phyloP scores from a whole-genome alignment of 1,140 invertebrate genomes.

The Bursaphelenchus mucronatus region DNA sequence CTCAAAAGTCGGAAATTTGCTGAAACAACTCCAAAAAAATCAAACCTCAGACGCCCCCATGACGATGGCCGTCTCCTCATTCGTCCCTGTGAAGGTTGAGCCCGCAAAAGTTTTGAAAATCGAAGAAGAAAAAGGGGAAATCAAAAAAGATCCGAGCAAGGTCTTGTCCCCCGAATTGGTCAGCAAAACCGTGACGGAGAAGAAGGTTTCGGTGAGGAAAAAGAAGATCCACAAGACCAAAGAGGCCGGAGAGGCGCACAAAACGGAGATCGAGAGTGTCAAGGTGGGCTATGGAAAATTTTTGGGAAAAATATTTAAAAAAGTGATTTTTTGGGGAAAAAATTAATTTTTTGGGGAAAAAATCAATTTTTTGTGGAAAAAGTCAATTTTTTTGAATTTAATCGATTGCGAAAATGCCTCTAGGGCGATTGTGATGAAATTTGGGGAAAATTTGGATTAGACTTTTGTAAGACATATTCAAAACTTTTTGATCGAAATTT shows the following conservation, averaged over 20 bases:
- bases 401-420: not conserved
- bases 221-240: slow-evolving; percentile 6
- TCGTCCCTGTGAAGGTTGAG: slow-evolving; percentile 21
- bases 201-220: slow-evolving; percentile 33
- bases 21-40: slow-evolving; percentile 32
- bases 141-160: slow-evolving; percentile 1
- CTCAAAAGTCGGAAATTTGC: slow-evolving; percentile 21
- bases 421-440: not conserved
- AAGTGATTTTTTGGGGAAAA: not conserved
- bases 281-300: not conserved
- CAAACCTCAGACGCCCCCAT: slow-evolving; percentile 22
- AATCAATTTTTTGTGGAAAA: not conserved
- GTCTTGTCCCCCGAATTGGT: slow-evolving; percentile 21
- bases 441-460: too few relatives aligned
- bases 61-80: slow-evolving; percentile 27
- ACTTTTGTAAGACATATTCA: too few relatives aligned
- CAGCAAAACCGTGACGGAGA: slow-evolving; percentile 27
- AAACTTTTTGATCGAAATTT: too few relatives aligned
- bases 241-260: not conserved
- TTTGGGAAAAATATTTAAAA: not conserved
- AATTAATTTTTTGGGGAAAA: not conserved
- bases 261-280: not conserved
- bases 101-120: slow-evolving; percentile 10
- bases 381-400: not conserved
- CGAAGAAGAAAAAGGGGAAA: slow-evolving; percentile 13